Conservation (phyloP, 2,888 invertebrate species). For the Globia sparganii region DNA sequence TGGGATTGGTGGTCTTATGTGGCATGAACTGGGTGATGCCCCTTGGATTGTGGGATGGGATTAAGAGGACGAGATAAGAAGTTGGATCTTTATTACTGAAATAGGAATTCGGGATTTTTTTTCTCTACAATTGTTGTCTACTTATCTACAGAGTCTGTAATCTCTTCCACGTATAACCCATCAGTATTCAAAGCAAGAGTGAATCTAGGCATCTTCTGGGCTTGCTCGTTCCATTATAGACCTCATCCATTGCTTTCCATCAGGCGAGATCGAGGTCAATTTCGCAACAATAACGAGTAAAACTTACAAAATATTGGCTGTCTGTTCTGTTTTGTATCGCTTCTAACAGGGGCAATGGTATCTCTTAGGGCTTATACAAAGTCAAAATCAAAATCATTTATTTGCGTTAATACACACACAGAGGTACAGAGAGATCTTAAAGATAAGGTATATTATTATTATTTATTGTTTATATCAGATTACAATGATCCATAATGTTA, state of each 20-base stretch:
- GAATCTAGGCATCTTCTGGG: neutral
- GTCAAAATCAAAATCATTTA: too few species aligned
- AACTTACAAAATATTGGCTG: neutral
- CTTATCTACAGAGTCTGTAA: neutral
- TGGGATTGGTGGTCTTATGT: neutral
- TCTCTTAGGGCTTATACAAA: neutral
- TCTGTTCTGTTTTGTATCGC: neutral
- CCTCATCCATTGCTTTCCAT: neutral
- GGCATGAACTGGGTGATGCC: neutral
- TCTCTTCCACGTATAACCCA: neutral
- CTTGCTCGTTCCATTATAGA: neutral
- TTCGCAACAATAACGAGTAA: neutral
- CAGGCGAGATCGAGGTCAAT: neutral
- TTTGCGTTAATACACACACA: too few species aligned
- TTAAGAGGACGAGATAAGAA: neutral
- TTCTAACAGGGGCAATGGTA: neutral
- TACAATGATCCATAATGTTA: too few species aligned
- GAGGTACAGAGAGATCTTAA: too few species aligned
- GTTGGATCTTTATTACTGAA: neutral
- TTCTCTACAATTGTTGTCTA: neutral
- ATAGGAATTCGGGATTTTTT: neutral
- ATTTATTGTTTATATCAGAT: too few species aligned
- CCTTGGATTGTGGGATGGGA: conserved; percentile 2
- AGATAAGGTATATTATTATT: too few species aligned
- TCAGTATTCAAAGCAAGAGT: neutral